phyloP scores from a whole-genome alignment of 2,797 vertebrate species.

The Esox lucius region DNA sequence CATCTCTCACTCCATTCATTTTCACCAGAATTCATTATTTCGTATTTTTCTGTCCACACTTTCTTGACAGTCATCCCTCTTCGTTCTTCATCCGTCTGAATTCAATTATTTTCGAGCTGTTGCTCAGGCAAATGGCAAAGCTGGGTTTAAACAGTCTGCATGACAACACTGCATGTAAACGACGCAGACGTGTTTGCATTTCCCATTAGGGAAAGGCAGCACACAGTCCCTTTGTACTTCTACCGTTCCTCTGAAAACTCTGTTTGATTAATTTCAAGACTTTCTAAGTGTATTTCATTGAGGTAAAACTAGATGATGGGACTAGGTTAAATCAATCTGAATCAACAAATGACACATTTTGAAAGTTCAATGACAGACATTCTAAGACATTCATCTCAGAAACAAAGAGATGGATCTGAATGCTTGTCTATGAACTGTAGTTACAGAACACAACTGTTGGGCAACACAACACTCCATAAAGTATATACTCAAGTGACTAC shows the following conservation, averaged over 20 bases:
- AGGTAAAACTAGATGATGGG: conserved; percentile 48
- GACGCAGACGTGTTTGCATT: conserved; percentile 52
- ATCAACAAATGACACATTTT: conserved; percentile 5
- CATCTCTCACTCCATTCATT: not conserved
- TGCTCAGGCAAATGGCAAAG: conserved; percentile 20
- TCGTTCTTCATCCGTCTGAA: not conserved
- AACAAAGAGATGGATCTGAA: conserved; percentile 22
- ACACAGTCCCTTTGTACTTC: conserved; percentile 48
- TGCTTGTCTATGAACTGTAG: conserved; percentile 14
- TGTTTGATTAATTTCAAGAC: not conserved
- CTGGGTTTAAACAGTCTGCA: conserved; percentile 56
- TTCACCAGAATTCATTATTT: not conserved
- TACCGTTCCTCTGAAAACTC: not conserved
- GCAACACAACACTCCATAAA: not conserved
- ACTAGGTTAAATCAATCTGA: conserved; percentile 17
- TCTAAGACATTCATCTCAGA: conserved; percentile 22
- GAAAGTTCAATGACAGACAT: conserved; percentile 6
- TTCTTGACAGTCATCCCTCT: not conserved
- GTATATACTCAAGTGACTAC: not conserved
- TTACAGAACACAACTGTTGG: not conserved
- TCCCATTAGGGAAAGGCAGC: conserved; percentile 48
- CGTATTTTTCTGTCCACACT: not conserved
- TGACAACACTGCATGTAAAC: conserved; percentile 64
- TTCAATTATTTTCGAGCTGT: conserved; percentile 12
- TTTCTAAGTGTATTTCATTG: conserved; percentile 37